A percentile compares a stretch with the other conserved stretches of the same genome.
Evolutionary conservation across 2,113 vertebrate species (phyloP).

Genomic region (Panthera leo): DNA sequence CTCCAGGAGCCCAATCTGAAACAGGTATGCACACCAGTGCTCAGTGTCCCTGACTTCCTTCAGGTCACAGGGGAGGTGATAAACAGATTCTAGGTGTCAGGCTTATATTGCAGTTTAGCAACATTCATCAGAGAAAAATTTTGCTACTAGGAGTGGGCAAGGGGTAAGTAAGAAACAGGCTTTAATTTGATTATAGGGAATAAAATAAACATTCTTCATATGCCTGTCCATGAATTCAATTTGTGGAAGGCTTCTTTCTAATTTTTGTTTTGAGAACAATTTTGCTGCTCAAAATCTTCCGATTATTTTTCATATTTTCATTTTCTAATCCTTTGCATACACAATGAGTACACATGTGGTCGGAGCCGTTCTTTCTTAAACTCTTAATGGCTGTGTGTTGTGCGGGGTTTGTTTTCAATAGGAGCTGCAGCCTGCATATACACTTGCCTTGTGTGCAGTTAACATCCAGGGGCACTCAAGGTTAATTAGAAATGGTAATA

Average conservation of each 20-base stretch:
- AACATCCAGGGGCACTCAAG: constrained; percentile 69
- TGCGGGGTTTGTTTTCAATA: constrained; percentile 36
- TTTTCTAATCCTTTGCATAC: neutral
- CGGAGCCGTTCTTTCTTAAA: neutral
- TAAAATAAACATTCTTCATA: neutral
- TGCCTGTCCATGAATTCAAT: neutral
- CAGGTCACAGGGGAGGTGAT: neutral
- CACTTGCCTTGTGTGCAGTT: constrained; percentile 57
- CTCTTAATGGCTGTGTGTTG: neutral
- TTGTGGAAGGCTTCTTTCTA: neutral
- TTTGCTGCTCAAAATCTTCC: neutral
- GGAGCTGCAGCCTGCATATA: neutral
- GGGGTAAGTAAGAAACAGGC: neutral
- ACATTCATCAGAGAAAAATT: neutral
- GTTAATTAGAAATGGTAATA: constrained; percentile 79
- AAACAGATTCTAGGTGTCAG: neutral
- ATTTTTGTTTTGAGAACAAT: neutral
- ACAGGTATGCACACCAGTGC: neutral
- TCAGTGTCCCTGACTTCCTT: neutral
- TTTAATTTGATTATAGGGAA: neutral
- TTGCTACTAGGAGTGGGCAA: neutral
- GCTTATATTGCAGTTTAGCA: neutral
- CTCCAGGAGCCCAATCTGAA: neutral
- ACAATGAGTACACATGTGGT: neutral
- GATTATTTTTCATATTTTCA: neutral